Evolutionary conservation across 2,888 invertebrate species (phyloP).

Genomic region (Limnephilus lunatus): DNA sequence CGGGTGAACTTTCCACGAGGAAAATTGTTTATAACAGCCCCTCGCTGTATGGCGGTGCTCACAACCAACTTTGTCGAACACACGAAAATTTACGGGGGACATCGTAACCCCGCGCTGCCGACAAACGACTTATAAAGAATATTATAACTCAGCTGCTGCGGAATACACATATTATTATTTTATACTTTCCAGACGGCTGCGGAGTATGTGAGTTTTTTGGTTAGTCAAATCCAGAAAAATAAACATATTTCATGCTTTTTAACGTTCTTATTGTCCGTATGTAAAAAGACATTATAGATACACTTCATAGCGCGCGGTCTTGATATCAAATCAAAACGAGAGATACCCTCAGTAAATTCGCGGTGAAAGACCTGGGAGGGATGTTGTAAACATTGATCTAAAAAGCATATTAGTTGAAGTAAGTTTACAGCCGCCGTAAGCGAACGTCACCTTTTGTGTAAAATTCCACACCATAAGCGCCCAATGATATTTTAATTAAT

Average conservation of each 20-base stretch:
- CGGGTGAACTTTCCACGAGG: constrained; percentile 31
- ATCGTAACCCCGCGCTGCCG: constrained; percentile 7
- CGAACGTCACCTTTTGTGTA: not conserved
- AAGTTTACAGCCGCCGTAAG: not conserved
- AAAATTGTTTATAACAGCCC: constrained; percentile 40
- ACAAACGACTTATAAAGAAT: not conserved
- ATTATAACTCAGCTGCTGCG: not conserved
- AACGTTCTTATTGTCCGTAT: not conserved
- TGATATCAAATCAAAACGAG: too few species aligned
- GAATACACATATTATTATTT: not conserved
- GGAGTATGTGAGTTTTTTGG: not conserved
- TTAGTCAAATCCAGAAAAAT: not conserved
- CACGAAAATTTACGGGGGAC: constrained; percentile 29
- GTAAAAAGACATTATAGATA: not conserved
- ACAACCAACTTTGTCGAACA: constrained; percentile 18
- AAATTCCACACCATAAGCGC: not conserved
- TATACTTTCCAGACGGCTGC: not conserved
- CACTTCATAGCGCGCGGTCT: too few species aligned
- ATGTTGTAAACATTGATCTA: not conserved
- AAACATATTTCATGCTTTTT: not conserved
- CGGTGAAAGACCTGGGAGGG: not conserved
- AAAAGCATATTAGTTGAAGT: not conserved
- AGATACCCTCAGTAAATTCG: too few species aligned
- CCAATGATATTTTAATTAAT: not conserved
- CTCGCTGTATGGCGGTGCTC: not conserved